Percentiles rank a stretch among this genome's conserved stretches.
Evolutionary conservation across 2,888 invertebrate genomes (phyloP).

Genomic region (Caenorhabditis auriculariae): DNA sequence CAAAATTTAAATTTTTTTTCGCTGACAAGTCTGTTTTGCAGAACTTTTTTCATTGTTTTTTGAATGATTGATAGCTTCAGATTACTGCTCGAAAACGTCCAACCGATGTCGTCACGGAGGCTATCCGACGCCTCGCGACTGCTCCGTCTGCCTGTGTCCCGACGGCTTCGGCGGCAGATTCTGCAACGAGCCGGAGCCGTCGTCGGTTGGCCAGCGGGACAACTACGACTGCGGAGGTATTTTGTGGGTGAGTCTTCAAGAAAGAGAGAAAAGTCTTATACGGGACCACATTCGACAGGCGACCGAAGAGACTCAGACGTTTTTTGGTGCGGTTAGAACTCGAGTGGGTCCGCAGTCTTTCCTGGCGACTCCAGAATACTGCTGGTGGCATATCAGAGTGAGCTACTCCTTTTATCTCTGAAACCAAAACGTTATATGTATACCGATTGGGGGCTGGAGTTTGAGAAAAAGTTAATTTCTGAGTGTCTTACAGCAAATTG

Average conservation of each 20-base stretch:
- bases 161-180: conserved; percentile 45
- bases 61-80: no score
- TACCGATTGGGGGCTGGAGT: no score
- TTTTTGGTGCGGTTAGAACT: conserved; percentile 21
- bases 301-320: conserved; percentile 8
- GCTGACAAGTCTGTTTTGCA: no score
- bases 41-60: no score
- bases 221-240: conserved; percentile 21
- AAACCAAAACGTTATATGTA: no score
- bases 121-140: conserved; percentile 47
- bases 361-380: conserved; percentile 16
- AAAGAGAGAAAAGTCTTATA: no score
- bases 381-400: conserved; percentile 28
- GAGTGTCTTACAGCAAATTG: no score
- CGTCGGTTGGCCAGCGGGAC: conserved; percentile 29
- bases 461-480: no score
- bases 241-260: conserved; percentile 13
- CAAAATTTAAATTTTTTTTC: no score
- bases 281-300: conserved; percentile 11
- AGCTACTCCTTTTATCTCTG: no score
- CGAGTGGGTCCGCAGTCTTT: conserved; percentile 16
- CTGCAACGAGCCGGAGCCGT: conserved; percentile 40
- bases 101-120: conserved; percentile 36
- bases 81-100: conserved; percentile 17
- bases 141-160: conserved; percentile 49